These are phyloP conservation scores for Micromesistius poutassou DNA, from an alignment of 2,797 vertebrate species.

Conservation along the genomic window DNA sequence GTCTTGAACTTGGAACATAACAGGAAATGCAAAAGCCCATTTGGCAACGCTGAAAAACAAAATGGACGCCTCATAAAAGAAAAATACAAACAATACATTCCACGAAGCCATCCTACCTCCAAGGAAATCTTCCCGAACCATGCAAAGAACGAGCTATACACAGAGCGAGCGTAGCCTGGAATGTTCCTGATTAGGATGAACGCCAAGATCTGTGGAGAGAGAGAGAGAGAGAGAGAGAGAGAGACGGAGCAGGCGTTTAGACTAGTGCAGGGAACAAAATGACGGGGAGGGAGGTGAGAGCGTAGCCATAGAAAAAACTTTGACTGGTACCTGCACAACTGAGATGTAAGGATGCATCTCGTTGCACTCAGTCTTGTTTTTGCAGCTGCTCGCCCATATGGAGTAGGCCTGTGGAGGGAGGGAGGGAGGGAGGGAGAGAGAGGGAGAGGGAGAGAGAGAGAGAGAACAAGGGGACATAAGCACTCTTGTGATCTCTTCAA, in stretches of 20 bases:
- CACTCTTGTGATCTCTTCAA: not conserved
- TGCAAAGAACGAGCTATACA: constrained; percentile 97
- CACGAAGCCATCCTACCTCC: constrained; percentile 77
- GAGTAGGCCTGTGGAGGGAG: constrained; percentile 82
- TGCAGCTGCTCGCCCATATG: constrained; percentile 96
- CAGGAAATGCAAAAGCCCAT: not conserved
- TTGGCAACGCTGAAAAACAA: not conserved
- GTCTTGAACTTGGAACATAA: not conserved
- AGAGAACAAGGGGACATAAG: not conserved
- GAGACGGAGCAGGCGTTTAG: not conserved
- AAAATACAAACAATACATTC: no score
- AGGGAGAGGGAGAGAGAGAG: not conserved
- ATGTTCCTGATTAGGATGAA: constrained; percentile 98
- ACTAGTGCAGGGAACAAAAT: no score
- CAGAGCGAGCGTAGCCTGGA: constrained; percentile 90
- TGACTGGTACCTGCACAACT: constrained; percentile 85
- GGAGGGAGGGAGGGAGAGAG: not conserved
- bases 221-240: not conserved
- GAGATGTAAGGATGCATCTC: constrained; percentile 95
- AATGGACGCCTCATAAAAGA: not conserved
- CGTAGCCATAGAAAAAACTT: not conserved
- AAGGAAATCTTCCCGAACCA: constrained; percentile 99
- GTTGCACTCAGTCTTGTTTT: constrained; percentile 95
- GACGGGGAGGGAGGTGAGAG: not conserved
- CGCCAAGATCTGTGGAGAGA: constrained; percentile 83